Percentiles rank a stretch among this genome's conserved stretches.
phyloP scores from a whole-genome alignment of 2,888 invertebrate genomes.

The Smittia aterrima region DNA sequence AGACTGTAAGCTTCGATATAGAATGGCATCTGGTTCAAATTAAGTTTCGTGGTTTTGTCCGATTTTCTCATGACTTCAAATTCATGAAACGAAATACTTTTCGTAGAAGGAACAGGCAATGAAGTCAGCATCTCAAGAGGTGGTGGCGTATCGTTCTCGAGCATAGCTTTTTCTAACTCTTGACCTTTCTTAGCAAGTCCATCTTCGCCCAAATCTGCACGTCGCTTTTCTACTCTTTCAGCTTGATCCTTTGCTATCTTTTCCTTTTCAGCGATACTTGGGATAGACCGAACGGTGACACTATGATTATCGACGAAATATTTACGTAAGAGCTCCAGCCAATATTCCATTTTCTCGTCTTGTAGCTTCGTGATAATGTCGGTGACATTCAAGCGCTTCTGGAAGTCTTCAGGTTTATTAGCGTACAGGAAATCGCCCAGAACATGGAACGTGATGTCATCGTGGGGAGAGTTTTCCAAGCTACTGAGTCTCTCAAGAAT shows the following conservation, averaged over 20 bases:
- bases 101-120: constrained; percentile 73
- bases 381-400: constrained; percentile 68
- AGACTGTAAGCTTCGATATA: constrained; percentile 76
- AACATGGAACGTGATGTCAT: constrained; percentile 70
- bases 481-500: constrained; percentile 66
- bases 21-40: constrained; percentile 66
- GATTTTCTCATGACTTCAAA: constrained; percentile 51
- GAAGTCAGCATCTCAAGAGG: constrained; percentile 69
- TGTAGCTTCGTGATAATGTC: constrained; percentile 61
- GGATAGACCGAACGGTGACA: constrained; percentile 54
- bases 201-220: constrained; percentile 61
- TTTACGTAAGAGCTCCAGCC: constrained; percentile 66
- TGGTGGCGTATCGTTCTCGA: constrained; percentile 71
- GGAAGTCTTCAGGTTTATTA: constrained; percentile 65
- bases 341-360: constrained; percentile 64
- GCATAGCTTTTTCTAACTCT: constrained; percentile 66
- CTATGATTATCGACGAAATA: constrained; percentile 52
- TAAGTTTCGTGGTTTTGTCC: constrained; percentile 55
- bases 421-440: constrained; percentile 85
- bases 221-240: constrained; percentile 66
- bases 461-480: constrained; percentile 75
- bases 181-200: constrained; percentile 67
- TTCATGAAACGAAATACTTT: constrained; percentile 68
- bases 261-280: constrained; percentile 63
- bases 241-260: constrained; percentile 72